phyloP scores from a whole-genome alignment of 1,140 invertebrate species.

The Sogatella furcifera region DNA sequence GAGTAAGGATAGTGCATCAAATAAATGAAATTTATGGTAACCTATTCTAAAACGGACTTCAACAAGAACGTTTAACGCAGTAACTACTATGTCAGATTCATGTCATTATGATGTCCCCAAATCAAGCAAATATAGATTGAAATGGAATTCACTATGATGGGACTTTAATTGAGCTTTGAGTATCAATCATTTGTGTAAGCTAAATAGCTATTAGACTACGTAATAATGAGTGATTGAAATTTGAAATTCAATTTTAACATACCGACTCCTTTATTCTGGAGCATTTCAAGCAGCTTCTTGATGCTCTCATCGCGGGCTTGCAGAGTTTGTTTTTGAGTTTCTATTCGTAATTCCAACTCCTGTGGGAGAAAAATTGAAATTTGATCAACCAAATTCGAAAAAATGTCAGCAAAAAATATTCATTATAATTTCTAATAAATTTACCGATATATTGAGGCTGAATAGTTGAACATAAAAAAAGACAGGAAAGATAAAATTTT shows the following conservation, averaged over 20 bases:
- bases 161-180: neutral
- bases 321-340: slow-evolving; percentile 95
- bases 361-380: slow-evolving; percentile 30
- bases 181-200: neutral
- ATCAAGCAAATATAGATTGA: no score
- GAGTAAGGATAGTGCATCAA: no score
- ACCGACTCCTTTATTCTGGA: slow-evolving; percentile 95
- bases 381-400: neutral
- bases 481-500: no score
- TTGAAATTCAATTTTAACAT: slow-evolving; percentile 37
- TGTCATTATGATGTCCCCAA: no score
- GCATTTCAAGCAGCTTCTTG: slow-evolving; percentile 96
- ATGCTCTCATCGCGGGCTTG: slow-evolving; percentile 94
- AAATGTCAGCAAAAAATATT: no score
- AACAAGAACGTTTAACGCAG: no score
- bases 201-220: neutral
- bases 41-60: no score
- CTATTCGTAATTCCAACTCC: slow-evolving; percentile 91
- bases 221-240: neutral
- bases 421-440: no score
- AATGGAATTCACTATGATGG: neutral
- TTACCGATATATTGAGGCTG: no score
- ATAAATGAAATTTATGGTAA: no score
- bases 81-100: no score
- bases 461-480: no score